Evolutionary conservation across 2,113 vertebrate genomes (phyloP).

Genomic region (Reinhardtius hippoglossoides): DNA sequence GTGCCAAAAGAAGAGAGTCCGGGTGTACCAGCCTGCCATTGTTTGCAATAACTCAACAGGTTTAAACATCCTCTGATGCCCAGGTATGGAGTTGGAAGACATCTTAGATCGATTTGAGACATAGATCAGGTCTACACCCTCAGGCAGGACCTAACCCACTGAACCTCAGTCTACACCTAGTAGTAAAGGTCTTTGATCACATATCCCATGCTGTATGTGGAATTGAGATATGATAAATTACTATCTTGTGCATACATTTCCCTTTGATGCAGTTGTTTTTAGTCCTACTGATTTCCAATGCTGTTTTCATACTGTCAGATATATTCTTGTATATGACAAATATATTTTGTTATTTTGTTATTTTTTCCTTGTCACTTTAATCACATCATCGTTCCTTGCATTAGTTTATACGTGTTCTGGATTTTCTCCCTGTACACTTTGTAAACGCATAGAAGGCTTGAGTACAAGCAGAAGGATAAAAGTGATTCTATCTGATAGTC

Average conservation of each 20-base stretch:
- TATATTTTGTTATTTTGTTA: not conserved
- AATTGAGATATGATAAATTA: not conserved
- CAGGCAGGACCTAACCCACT: conserved; percentile 6
- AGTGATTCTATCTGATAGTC: not conserved
- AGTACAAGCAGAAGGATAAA: not conserved
- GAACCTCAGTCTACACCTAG: conserved; percentile 20
- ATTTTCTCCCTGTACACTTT: not conserved
- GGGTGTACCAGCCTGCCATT: conserved; percentile 37
- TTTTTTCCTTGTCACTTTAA: not conserved
- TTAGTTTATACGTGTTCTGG: not conserved
- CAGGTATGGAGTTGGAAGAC: conserved; percentile 15
- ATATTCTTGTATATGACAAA: not conserved
- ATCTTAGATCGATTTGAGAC: not conserved
- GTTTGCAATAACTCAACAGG: conserved; percentile 7
- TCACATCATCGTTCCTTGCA: conserved; percentile 4
- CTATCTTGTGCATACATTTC: not conserved
- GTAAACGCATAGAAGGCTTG: not conserved
- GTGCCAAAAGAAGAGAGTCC: conserved; percentile 48
- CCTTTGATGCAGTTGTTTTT: conserved; percentile 14
- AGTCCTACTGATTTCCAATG: not conserved
- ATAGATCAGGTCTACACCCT: conserved; percentile 32
- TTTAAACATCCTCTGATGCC: conserved; percentile 28
- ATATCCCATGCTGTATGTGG: not conserved
- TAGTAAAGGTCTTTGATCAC: not conserved
- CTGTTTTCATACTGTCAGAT: conserved; percentile 10